Evolutionary conservation across 1,140 invertebrate genomes (phyloP).

Genomic region (Diorhabda elongata): DNA sequence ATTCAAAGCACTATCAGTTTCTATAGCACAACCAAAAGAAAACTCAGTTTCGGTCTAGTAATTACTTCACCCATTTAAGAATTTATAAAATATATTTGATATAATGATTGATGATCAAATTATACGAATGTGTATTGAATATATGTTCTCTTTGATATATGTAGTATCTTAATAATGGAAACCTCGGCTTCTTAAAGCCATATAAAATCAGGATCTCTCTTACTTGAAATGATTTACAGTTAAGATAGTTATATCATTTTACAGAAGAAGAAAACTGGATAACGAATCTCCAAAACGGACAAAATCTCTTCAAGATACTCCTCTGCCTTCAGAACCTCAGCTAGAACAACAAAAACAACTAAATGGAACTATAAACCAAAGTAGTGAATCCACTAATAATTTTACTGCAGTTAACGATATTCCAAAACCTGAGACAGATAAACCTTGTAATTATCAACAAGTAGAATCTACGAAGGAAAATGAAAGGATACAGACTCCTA

Average conservation of each 20-base stretch:
- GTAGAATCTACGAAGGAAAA: conserved; percentile 18
- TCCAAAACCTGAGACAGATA: conserved; percentile 19
- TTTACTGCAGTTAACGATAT: conserved; percentile 31
- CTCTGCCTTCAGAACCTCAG: neutral
- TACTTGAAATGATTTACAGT: neutral
- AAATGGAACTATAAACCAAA: conserved; percentile 24
- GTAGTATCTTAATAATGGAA: no score
- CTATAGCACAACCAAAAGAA: no score
- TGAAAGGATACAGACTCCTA: conserved; percentile 26
- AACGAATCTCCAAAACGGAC: conserved; percentile 29
- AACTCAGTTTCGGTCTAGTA: no score
- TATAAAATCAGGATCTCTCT: no score
- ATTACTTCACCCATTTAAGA: no score
- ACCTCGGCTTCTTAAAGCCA: no score
- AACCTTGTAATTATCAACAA: conserved; percentile 8
- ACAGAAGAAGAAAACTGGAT: conserved; percentile 27
- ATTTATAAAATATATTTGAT: no score
- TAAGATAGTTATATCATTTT: conserved; percentile 10
- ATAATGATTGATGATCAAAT: no score
- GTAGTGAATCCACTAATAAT: conserved; percentile 21
- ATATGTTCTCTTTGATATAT: no score
- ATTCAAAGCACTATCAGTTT: no score
- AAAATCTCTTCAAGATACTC: neutral
- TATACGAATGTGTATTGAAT: no score
- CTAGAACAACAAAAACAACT: conserved; percentile 20